These are phyloP conservation scores for Poeciliopsis presidionis DNA, from an alignment of 2,797 vertebrate genomes.

Conservation along the genomic window DNA sequence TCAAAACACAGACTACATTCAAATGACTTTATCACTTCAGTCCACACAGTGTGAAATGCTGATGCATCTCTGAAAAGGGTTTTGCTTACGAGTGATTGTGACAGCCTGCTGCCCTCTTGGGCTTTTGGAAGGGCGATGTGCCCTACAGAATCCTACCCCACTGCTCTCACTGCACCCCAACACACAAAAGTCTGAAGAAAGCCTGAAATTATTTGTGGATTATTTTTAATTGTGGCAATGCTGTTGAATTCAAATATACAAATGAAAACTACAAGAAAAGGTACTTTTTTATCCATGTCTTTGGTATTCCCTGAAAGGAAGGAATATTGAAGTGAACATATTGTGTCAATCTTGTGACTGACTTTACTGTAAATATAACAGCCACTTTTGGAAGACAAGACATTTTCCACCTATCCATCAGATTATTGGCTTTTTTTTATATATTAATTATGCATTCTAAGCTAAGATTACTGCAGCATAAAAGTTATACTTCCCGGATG, in stretches of 20 bases:
- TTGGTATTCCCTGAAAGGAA: neutral
- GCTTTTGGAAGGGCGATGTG: conserved; percentile 58
- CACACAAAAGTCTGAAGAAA: conserved; percentile 55
- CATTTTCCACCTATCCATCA: conserved; percentile 30
- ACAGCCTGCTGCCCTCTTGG: conserved; percentile 61
- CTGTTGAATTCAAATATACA: conserved; percentile 61
- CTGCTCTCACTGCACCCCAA: conserved; percentile 53
- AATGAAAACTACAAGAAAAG: conserved; percentile 54
- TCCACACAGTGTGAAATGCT: conserved; percentile 19
- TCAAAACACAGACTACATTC: neutral
- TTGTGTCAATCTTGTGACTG: conserved; percentile 46
- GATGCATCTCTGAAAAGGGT: conserved; percentile 49
- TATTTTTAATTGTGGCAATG: conserved; percentile 63
- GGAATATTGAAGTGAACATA: conserved; percentile 30
- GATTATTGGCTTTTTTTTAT: neutral
- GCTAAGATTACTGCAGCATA: conserved; percentile 57
- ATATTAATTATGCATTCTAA: conserved; percentile 56
- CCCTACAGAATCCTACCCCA: conserved; percentile 59
- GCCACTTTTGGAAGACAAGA: neutral
- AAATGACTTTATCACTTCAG: conserved; percentile 3
- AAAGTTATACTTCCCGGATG: conserved; percentile 52
- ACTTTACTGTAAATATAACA: conserved; percentile 18
- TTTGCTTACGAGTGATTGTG: conserved; percentile 62
- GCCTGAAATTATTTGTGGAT: conserved; percentile 78
- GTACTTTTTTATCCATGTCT: conserved; percentile 52